phyloP scores from a whole-genome alignment of 2,113 vertebrate genomes.

The Neodon shergylaensis region DNA sequence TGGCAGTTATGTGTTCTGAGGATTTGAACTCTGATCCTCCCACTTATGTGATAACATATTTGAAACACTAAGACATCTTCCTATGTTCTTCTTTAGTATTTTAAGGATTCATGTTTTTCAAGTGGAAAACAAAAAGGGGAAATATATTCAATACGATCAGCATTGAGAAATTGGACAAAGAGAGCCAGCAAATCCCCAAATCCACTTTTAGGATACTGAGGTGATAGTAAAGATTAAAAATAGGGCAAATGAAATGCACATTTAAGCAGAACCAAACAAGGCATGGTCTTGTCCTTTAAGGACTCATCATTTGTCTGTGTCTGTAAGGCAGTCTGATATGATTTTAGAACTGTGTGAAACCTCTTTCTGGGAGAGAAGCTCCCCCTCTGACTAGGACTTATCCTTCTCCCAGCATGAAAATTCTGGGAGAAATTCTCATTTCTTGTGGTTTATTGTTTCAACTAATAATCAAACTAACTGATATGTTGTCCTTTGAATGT shows the following conservation, averaged over 20 bases:
- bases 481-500: not conserved
- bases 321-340: not conserved
- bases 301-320: not conserved
- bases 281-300: too few species aligned
- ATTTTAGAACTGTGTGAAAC: not conserved
- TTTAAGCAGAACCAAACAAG: not conserved
- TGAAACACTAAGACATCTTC: not conserved
- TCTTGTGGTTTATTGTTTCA: not conserved
- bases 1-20: not conserved
- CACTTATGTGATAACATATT: not conserved
- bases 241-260: not conserved
- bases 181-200: not conserved
- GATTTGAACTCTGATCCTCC: not conserved
- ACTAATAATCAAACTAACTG: not conserved
- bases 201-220: not conserved
- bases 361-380: not conserved
- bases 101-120: slow-evolving; percentile 1
- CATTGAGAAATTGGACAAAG: not conserved
- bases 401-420: not conserved
- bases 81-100: not conserved
- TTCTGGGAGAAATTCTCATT: not conserved
- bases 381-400: not conserved
- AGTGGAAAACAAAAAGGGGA: not conserved
- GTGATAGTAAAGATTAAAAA: not conserved
- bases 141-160: not conserved